Percentiles rank a stretch among this genome's conserved stretches.
phyloP scores from a whole-genome alignment of 2,113 vertebrate genomes.

The Colossoma macropomum region DNA sequence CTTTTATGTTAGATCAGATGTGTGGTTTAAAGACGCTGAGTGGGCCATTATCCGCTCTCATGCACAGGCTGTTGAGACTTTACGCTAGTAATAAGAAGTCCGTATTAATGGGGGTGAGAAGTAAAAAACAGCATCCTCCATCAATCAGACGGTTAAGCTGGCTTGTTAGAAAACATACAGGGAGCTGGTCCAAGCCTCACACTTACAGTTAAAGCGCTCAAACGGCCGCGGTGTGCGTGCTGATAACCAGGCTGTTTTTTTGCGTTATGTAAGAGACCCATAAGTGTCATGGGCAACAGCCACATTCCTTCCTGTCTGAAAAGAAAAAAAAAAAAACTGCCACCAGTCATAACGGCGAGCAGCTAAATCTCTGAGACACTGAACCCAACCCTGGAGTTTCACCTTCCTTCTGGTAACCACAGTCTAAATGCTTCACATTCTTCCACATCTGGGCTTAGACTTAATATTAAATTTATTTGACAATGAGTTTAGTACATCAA shows the following conservation, averaged over 20 bases:
- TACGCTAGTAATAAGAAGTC: slow-evolving; percentile 18
- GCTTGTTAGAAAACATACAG: background rate
- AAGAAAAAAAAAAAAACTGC: slow-evolving; percentile 22
- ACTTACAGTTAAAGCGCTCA: slow-evolving; percentile 49
- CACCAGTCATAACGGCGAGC: slow-evolving; percentile 26
- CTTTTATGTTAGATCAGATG: slow-evolving; percentile 7
- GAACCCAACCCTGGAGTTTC: slow-evolving; percentile 1
- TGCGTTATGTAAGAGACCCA: slow-evolving; percentile 55
- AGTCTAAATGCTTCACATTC: background rate
- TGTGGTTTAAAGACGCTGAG: slow-evolving; percentile 34
- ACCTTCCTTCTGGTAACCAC: slow-evolving; percentile 11
- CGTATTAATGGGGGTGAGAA: slow-evolving; percentile 15
- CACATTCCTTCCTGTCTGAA: slow-evolving; percentile 59
- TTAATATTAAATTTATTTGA: background rate
- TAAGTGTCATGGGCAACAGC: slow-evolving; percentile 43
- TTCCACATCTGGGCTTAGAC: background rate
- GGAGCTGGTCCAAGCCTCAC: slow-evolving; percentile 49
- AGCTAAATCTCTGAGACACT: slow-evolving; percentile 11
- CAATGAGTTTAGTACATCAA: background rate
- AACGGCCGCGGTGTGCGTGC: slow-evolving; percentile 24
- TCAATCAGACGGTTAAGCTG: slow-evolving; percentile 34
- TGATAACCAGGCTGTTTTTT: slow-evolving; percentile 47
- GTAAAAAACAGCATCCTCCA: slow-evolving; percentile 9
- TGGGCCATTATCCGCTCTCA: slow-evolving; percentile 4
- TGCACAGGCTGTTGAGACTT: slow-evolving; percentile 8